phyloP scores from a whole-genome alignment of 1,140 invertebrate species.

The Gonatopus flavifemur region DNA sequence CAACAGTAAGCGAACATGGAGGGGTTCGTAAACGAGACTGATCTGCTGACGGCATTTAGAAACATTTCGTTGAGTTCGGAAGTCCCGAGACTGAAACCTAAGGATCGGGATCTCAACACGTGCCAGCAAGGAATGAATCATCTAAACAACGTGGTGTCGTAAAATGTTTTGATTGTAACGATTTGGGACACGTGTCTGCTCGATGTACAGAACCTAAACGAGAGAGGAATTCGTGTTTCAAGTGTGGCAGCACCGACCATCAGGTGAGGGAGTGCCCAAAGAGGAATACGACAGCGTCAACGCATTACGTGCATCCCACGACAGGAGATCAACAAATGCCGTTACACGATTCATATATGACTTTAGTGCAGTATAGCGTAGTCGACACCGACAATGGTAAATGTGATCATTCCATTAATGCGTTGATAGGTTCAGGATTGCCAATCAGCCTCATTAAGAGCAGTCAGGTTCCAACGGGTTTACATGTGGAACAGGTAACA shows the following conservation, averaged over 20 bases:
- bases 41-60: not conserved
- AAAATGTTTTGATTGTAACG: slow-evolving; percentile 8
- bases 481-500: not conserved
- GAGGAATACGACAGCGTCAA: not conserved
- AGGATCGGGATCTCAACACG: not conserved
- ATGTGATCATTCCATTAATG: slow-evolving; percentile 6
- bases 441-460: slow-evolving; percentile 13
- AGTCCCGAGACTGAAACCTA: not conserved
- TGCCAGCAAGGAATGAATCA: not conserved
- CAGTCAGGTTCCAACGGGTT: not conserved
- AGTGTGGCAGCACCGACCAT: not conserved
- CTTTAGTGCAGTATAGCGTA: not conserved
- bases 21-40: not conserved
- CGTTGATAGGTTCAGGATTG: slow-evolving; percentile 16
- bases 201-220: not conserved
- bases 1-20: not conserved
- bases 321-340: not conserved
- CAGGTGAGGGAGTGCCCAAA: slow-evolving; percentile 2
- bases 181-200: not conserved
- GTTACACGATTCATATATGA: not conserved
- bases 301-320: not conserved
- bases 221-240: not conserved
- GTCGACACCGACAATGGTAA: not conserved
- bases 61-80: not conserved
- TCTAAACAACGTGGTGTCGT: not conserved